A percentile compares a stretch with the other conserved stretches of the same genome.
These are phyloP conservation scores for Xiphias gladius DNA, from an alignment of 2,113 vertebrate genomes.

Conservation along the genomic window DNA sequence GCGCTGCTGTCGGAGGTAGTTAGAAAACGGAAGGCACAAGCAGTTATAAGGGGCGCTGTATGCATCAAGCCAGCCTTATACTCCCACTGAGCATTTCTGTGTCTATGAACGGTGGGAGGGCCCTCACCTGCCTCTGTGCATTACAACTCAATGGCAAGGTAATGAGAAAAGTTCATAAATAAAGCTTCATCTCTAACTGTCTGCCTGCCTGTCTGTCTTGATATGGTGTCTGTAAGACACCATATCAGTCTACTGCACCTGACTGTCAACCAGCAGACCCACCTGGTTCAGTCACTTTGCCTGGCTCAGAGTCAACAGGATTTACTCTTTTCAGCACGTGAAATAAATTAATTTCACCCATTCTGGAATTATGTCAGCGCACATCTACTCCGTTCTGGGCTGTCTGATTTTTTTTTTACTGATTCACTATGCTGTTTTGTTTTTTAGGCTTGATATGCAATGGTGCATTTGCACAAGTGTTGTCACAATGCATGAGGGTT, in stretches of 20 bases:
- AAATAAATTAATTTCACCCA: slow-evolving; percentile 27
- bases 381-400: not conserved
- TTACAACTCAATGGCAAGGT: slow-evolving; percentile 59
- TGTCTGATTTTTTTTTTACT: slow-evolving; percentile 18
- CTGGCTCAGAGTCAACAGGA: slow-evolving; percentile 19
- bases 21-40: slow-evolving; percentile 60
- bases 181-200: slow-evolving; percentile 26
- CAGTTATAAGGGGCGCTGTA: slow-evolving; percentile 60
- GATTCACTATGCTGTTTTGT: not conserved
- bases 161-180: slow-evolving; percentile 51
- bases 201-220: slow-evolving; percentile 6
- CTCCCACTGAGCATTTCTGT: slow-evolving; percentile 50
- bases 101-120: slow-evolving; percentile 39
- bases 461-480: slow-evolving; percentile 38
- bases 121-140: slow-evolving; percentile 49
- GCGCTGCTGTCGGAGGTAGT: slow-evolving; percentile 65
- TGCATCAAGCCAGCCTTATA: slow-evolving; percentile 41
- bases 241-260: slow-evolving; percentile 18
- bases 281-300: not conserved
- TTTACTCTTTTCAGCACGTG: not conserved
- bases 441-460: not conserved
- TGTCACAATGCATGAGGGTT: slow-evolving; percentile 44
- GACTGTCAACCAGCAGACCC: slow-evolving; percentile 13
- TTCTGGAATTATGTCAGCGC: slow-evolving; percentile 4
- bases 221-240: not conserved